Evolutionary conservation across 2,113 vertebrate genomes (phyloP).

Genomic region (Gobio gobio): DNA sequence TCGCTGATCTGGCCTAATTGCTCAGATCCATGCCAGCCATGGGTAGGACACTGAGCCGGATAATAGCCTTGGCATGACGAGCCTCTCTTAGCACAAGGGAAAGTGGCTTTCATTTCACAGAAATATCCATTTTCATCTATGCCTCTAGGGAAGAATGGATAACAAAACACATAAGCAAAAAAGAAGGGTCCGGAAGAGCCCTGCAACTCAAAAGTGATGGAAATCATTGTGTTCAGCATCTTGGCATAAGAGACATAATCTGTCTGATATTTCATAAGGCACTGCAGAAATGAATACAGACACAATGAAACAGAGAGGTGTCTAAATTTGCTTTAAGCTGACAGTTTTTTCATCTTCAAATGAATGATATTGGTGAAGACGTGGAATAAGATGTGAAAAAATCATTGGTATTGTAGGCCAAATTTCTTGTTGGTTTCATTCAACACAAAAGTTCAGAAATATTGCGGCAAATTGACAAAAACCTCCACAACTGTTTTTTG

Average conservation of each 20-base stretch:
- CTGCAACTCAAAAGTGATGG: constrained; percentile 49
- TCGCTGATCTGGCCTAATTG: constrained; percentile 79
- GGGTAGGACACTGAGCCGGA: constrained; percentile 69
- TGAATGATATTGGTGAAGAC: neutral
- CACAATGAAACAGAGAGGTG: constrained; percentile 40
- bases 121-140: constrained; percentile 56
- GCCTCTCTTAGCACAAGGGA: constrained; percentile 45
- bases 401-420: constrained; percentile 16
- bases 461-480: neutral
- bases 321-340: constrained; percentile 32
- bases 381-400: constrained; percentile 45
- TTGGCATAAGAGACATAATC: constrained; percentile 47
- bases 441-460: neutral
- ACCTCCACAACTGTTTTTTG: neutral
- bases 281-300: constrained; percentile 35
- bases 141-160: constrained; percentile 54
- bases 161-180: constrained; percentile 51
- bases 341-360: constrained; percentile 29
- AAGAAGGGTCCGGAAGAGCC: constrained; percentile 32
- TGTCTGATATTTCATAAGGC: constrained; percentile 55
- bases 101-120: constrained; percentile 52
- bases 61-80: constrained; percentile 70
- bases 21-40: constrained; percentile 73
- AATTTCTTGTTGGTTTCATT: neutral
- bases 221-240: constrained; percentile 56